Conservation (phyloP, 2,113 vertebrate species). For the Oenanthe oenanthe region DNA sequence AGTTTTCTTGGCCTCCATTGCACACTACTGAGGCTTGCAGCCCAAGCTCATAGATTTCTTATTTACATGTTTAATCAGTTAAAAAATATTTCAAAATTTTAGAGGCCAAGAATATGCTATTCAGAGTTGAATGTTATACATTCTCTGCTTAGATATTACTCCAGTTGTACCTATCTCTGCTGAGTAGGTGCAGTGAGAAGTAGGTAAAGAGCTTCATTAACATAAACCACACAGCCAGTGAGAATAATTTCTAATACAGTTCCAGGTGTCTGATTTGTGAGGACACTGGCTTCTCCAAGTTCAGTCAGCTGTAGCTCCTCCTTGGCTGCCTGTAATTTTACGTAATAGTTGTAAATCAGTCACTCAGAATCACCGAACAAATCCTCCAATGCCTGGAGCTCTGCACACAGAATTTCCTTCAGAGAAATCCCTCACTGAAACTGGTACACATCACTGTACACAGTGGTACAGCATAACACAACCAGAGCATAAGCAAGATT, state of each 20-base stretch:
- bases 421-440: background rate
- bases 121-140: background rate
- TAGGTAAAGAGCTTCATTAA: background rate
- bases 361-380: background rate
- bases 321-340: background rate
- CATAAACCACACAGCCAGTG: background rate
- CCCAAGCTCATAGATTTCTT: background rate
- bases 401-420: background rate
- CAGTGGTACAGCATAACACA: background rate
- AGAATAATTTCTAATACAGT: background rate
- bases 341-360: background rate
- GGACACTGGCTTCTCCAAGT: background rate
- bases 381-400: background rate
- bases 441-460: background rate
- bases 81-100: background rate
- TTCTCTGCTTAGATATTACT: background rate
- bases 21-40: background rate
- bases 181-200: background rate
- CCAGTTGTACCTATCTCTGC: background rate
- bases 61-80: background rate
- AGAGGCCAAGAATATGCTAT: background rate
- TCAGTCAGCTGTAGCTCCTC: background rate
- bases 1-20: background rate
- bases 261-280: background rate
- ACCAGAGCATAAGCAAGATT: background rate